These are phyloP conservation scores for Hermatobates lingyangjiaoensis DNA, from an alignment of 1,140 invertebrate species.

Conservation along the genomic window DNA sequence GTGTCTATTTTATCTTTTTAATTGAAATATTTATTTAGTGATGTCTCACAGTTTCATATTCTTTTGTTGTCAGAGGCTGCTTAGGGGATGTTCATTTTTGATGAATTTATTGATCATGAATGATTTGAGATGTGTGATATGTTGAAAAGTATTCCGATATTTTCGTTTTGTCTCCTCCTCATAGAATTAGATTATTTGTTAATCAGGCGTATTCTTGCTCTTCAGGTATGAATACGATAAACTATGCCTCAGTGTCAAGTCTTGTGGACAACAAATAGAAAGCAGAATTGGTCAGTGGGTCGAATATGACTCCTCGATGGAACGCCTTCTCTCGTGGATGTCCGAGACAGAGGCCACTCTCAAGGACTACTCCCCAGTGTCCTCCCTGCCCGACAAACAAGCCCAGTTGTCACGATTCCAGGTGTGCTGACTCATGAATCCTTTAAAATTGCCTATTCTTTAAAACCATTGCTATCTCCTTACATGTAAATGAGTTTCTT, in stretches of 20 bases:
- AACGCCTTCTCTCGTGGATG: conserved; percentile 62
- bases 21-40: background rate
- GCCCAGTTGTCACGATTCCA: conserved; percentile 79
- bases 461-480: background rate
- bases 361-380: conserved; percentile 68
- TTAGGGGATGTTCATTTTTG: too few relatives aligned
- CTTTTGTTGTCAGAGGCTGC: too few relatives aligned
- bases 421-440: too few relatives aligned
- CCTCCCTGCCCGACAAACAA: conserved; percentile 74
- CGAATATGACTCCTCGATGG: conserved; percentile 72
- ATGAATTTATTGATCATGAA: too few relatives aligned
- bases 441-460: background rate
- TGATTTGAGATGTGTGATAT: too few relatives aligned
- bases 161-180: too few relatives aligned
- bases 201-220: too few relatives aligned
- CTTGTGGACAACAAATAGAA: conserved; percentile 58
- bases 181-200: too few relatives aligned
- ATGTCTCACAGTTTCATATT: too few relatives aligned
- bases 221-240: conserved; percentile 57
- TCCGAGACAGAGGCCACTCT: conserved; percentile 67
- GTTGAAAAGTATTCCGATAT: too few relatives aligned
- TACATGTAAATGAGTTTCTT: background rate
- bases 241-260: conserved; percentile 50
- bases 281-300: conserved; percentile 75
- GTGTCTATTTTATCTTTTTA: background rate